Conservation (phyloP, 2,797 vertebrate genomes). For the Crocodylus rhombifer region DNA sequence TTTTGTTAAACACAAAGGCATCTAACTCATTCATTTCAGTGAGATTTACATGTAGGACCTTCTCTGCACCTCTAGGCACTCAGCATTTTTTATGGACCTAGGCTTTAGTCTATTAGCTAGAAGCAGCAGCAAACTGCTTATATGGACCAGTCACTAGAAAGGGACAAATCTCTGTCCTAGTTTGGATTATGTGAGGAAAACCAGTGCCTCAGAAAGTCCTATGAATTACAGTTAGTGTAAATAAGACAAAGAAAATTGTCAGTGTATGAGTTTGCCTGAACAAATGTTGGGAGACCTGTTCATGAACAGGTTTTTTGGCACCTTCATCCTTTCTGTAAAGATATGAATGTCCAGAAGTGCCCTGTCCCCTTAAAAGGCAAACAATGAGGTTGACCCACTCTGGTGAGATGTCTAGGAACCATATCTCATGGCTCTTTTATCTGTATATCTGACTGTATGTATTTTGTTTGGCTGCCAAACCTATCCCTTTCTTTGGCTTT, state of each 20-base stretch:
- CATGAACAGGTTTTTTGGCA: background rate
- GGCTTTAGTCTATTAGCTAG: background rate
- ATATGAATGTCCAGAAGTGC: background rate
- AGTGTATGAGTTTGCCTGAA: fast-evolving
- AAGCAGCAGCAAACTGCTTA: fast-evolving
- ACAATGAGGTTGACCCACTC: background rate
- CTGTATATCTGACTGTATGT: background rate
- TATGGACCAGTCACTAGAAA: background rate
- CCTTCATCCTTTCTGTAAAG: background rate
- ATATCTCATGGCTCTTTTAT: fast-evolving
- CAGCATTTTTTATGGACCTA: background rate
- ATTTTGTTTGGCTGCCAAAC: background rate
- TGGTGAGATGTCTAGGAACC: background rate
- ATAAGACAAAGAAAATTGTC: background rate
- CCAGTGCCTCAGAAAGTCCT: background rate
- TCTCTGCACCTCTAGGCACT: background rate
- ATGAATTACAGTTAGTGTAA: background rate
- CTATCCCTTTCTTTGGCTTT: background rate
- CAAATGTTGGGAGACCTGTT: background rate
- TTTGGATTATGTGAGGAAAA: background rate
- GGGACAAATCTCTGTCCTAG: background rate
- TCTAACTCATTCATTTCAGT: background rate
- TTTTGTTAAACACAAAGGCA: background rate
- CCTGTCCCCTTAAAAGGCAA: background rate
- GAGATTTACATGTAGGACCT: background rate